Evolutionary conservation across 2,888 invertebrate species (phyloP).

Genomic region (Drosophila algonquin): DNA sequence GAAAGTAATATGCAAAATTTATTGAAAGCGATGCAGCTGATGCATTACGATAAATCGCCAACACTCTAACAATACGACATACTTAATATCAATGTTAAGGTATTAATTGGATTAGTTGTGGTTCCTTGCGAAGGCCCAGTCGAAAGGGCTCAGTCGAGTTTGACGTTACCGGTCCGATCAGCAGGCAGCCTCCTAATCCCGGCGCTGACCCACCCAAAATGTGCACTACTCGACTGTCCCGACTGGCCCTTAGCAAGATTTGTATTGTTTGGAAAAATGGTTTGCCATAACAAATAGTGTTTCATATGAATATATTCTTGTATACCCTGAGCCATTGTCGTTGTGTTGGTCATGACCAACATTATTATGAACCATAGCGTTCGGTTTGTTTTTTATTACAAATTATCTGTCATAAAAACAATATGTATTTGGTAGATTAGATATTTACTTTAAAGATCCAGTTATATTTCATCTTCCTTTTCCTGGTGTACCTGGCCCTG

Average conservation of each 20-base stretch:
- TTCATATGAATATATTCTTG: neutral
- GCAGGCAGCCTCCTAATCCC: neutral
- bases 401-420: neutral
- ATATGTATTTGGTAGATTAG: neutral
- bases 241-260: neutral
- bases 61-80: too few relatives aligned
- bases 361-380: neutral
- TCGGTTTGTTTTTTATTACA: neutral
- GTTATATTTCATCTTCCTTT: neutral
- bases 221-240: neutral
- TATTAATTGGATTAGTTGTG: neutral
- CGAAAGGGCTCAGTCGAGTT: neutral
- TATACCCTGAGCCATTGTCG: neutral
- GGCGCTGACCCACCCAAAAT: neutral
- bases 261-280: neutral
- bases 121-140: neutral
- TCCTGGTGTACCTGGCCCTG: neutral
- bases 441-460: neutral
- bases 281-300: too few relatives aligned
- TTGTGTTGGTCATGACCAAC: neutral
- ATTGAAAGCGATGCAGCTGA: constrained; percentile 44
- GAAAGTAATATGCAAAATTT: constrained; percentile 52
- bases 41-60: constrained; percentile 29
- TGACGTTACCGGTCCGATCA: neutral
- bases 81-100: too few relatives aligned